These are phyloP conservation scores for Alouatta palliata DNA, from an alignment of 2,113 vertebrate genomes.

Conservation along the genomic window DNA sequence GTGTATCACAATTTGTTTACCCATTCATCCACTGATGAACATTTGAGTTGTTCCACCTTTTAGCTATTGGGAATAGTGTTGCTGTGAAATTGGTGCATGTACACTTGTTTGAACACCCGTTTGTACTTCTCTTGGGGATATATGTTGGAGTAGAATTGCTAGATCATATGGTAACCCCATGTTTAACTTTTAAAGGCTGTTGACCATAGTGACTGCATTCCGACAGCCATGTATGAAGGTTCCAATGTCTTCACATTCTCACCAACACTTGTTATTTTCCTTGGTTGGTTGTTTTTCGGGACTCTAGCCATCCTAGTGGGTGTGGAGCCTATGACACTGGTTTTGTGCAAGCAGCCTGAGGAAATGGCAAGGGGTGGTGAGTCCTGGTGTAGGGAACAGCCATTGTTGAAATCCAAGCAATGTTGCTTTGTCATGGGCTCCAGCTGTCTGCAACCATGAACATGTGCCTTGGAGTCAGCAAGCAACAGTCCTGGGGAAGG, in stretches of 20 bases:
- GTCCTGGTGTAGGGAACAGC: rapidly evolving
- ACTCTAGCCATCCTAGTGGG: neutral
- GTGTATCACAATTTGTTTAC: neutral
- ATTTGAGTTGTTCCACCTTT: neutral
- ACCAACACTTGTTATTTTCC: neutral
- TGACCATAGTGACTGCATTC: neutral
- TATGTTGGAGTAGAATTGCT: neutral
- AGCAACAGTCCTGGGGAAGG: too few species aligned
- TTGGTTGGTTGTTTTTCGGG: neutral
- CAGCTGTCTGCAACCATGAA: too few species aligned
- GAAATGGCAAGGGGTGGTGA: neutral
- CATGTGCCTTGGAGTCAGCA: too few species aligned
- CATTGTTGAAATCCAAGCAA: neutral
- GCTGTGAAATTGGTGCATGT: rapidly evolving
- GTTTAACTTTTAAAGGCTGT: neutral
- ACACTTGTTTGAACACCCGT: neutral
- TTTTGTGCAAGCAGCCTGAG: neutral
- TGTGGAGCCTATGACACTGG: neutral
- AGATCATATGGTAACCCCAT: neutral
- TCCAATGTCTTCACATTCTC: neutral
- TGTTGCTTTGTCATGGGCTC: rapidly evolving
- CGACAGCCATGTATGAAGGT: neutral
- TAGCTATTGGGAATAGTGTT: neutral
- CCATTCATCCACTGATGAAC: neutral
- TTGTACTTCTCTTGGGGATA: neutral